These are phyloP conservation scores for Hymenochirus boettgeri DNA, from an alignment of 2,113 vertebrate genomes.

Conservation along the genomic window DNA sequence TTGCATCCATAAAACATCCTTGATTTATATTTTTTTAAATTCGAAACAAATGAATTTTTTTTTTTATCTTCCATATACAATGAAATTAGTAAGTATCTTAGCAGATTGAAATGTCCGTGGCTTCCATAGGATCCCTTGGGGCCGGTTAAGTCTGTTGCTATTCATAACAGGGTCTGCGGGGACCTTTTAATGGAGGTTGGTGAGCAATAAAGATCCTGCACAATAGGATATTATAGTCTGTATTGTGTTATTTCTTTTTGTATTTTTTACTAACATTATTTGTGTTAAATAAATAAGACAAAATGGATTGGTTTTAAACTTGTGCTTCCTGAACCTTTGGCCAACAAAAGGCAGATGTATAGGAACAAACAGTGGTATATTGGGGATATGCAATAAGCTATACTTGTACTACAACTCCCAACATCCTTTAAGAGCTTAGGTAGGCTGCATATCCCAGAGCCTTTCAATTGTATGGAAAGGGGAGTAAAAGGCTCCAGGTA, in stretches of 20 bases:
- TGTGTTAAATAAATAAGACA: conserved; percentile 38
- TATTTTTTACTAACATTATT: conserved; percentile 20
- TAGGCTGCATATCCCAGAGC: too few species aligned
- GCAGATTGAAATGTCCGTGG: conserved; percentile 32
- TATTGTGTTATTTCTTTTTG: background rate
- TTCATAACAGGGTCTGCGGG: conserved; percentile 22
- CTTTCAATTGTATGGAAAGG: too few species aligned
- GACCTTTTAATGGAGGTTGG: conserved; percentile 29
- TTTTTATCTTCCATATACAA: conserved; percentile 37
- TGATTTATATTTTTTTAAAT: conserved; percentile 37
- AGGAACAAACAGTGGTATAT: too few species aligned
- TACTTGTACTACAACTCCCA: too few species aligned
- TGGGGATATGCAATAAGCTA: too few species aligned
- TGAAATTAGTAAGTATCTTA: conserved; percentile 43
- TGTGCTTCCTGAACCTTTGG: conserved; percentile 13
- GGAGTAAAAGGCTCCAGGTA: too few species aligned
- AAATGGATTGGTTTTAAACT: conserved; percentile 24
- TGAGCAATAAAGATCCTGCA: conserved; percentile 23
- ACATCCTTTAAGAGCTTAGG: too few species aligned
- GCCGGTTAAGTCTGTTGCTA: background rate
- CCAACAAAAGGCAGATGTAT: conserved; percentile 30
- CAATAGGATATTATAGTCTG: conserved; percentile 42
- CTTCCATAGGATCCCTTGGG: conserved; percentile 9
- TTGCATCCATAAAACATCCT: conserved; percentile 15
- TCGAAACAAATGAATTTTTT: conserved; percentile 38